phyloP scores from a whole-genome alignment of 2,888 invertebrate species.

The Eustalomyia histrio region DNA sequence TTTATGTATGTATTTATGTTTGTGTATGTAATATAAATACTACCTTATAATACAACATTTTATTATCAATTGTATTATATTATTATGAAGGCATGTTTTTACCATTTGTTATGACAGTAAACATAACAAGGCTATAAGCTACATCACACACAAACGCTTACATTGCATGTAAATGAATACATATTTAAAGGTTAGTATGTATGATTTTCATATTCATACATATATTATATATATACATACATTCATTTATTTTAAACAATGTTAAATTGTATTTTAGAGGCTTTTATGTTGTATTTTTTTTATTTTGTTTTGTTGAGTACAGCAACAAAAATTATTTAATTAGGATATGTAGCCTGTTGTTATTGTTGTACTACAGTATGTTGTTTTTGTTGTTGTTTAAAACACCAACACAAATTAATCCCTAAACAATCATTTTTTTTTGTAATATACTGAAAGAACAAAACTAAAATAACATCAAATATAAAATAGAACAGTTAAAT shows the following conservation, averaged over 20 bases:
- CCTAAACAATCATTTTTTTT: conserved; percentile 44
- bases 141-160: not conserved
- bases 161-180: no score
- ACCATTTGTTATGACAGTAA: conserved; percentile 38
- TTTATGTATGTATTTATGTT: no score
- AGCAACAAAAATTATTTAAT: conserved; percentile 43
- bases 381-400: conserved; percentile 46
- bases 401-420: conserved; percentile 58
- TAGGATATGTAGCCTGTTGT: conserved; percentile 37
- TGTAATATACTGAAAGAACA: not conserved
- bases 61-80: conserved; percentile 12
- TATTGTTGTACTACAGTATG: conserved; percentile 31
- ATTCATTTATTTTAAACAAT: conserved; percentile 19
- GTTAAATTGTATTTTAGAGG: not conserved
- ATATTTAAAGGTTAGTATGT: no score
- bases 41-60: conserved; percentile 21
- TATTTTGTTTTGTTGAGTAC: not conserved
- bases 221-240: not conserved
- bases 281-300: not conserved
- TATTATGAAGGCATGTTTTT: conserved; percentile 31
- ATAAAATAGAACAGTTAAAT: conserved; percentile 4
- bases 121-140: conserved; percentile 34
- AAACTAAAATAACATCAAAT: not conserved
- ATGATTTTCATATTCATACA: no score
- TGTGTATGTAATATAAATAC: no score